Percentiles rank a stretch among this genome's conserved stretches.
These are phyloP conservation scores for Dallia pectoralis DNA, from an alignment of 2,797 vertebrate genomes.

Conservation along the genomic window DNA sequence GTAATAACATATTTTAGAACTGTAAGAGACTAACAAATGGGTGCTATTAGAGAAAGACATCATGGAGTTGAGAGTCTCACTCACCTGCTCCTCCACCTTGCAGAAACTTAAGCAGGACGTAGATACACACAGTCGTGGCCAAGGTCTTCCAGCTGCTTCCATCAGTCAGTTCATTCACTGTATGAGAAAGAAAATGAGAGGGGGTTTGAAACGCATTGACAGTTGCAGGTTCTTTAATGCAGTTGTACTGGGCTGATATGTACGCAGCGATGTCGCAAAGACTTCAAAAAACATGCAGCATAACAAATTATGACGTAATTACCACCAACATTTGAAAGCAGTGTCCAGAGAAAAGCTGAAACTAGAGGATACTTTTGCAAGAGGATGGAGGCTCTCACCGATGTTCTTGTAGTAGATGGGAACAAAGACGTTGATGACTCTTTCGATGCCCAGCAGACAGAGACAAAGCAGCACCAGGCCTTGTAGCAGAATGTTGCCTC, in stretches of 20 bases:
- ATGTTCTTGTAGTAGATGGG: conserved; percentile 93
- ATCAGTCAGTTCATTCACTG: conserved; percentile 85
- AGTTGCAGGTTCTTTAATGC: not conserved
- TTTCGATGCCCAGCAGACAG: conserved; percentile 83
- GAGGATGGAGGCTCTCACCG: conserved; percentile 69
- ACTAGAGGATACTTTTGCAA: not conserved
- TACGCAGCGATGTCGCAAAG: not conserved
- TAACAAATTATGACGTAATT: not conserved
- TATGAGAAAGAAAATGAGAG: conserved; percentile 5
- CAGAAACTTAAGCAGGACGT: conserved; percentile 88
- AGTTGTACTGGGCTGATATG: not conserved
- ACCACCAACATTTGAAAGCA: not conserved
- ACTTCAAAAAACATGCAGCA: not conserved
- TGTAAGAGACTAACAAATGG: not conserved
- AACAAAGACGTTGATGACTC: conserved; percentile 90
- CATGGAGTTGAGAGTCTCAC: not conserved
- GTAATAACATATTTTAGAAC: not conserved
- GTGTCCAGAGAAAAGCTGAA: not conserved
- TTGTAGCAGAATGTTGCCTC: conserved; percentile 80
- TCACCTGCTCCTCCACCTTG: conserved; percentile 94
- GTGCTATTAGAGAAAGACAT: not conserved
- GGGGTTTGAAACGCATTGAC: not conserved
- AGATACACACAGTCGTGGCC: conserved; percentile 81
- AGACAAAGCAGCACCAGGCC: conserved; percentile 87
- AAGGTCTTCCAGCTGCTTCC: conserved; percentile 78